These are phyloP conservation scores for Bos indicus DNA, from an alignment of 2,113 vertebrate species.

Conservation along the genomic window DNA sequence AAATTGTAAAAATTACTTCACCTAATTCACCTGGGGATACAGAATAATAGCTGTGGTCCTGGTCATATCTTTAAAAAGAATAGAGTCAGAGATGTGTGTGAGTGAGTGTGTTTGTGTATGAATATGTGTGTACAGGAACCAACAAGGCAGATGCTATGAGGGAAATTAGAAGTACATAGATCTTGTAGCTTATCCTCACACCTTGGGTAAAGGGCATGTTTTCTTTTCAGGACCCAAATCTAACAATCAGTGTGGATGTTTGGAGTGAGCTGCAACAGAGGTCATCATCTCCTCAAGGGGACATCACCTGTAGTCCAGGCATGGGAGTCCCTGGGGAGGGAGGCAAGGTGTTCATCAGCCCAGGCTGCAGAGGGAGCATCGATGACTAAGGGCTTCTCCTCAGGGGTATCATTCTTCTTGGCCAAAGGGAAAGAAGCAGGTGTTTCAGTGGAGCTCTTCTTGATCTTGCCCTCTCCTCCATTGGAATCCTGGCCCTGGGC, in stretches of 20 bases:
- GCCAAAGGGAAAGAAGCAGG: background rate
- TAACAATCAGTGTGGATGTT: background rate
- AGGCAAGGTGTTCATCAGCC: background rate
- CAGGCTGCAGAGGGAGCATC: background rate
- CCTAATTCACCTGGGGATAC: background rate
- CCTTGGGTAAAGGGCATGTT: background rate
- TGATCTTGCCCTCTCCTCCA: background rate
- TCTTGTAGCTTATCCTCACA: background rate
- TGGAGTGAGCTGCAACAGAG: background rate
- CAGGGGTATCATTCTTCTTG: background rate
- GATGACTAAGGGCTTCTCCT: accelerated
- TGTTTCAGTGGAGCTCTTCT: background rate
- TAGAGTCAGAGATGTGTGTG: background rate
- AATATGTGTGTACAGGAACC: background rate
- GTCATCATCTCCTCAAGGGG: background rate
- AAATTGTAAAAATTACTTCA: background rate
- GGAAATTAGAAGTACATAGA: background rate
- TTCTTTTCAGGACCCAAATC: background rate
- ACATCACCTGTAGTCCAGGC: background rate
- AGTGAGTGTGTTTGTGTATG: background rate
- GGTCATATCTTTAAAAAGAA: background rate
- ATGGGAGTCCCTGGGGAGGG: background rate
- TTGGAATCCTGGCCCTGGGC: background rate
- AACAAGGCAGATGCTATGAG: background rate
- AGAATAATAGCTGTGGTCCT: background rate